These are phyloP conservation scores for Scolopax bukidnonensis DNA, from an alignment of 2,797 vertebrate species.

Conservation along the genomic window DNA sequence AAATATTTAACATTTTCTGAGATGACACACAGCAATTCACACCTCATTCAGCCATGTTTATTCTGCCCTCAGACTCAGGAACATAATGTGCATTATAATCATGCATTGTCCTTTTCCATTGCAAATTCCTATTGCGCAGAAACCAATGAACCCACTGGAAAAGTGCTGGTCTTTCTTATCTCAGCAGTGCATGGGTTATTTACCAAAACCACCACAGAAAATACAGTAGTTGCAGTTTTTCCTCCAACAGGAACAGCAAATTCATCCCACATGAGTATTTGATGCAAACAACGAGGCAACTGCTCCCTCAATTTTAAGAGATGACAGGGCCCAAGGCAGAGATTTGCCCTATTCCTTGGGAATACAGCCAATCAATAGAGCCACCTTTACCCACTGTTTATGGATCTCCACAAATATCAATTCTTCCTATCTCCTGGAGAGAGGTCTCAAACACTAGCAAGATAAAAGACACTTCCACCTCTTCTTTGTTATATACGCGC, in stretches of 20 bases:
- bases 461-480: not conserved
- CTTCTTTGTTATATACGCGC: not conserved
- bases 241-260: not conserved
- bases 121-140: not conserved
- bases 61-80: not conserved
- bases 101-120: not conserved
- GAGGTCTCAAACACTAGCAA: not conserved
- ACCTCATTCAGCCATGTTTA: not conserved
- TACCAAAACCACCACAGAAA: not conserved
- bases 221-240: not conserved
- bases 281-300: not conserved
- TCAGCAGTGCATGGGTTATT: not conserved
- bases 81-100: not conserved
- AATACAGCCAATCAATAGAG: not conserved
- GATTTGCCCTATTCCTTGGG: not conserved
- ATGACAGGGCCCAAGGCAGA: not conserved
- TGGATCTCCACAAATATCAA: not conserved
- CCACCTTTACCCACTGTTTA: not conserved
- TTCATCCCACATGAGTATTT: not conserved
- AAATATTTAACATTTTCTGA: not conserved
- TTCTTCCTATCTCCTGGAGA: not conserved
- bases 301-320: not conserved
- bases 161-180: not conserved
- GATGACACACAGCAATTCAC: not conserved
- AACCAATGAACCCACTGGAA: not conserved